Percentiles rank a stretch among this genome's conserved stretches.
These are phyloP conservation scores for Stegostoma tigrinum DNA, from an alignment of 2,113 vertebrate species.

Conservation along the genomic window DNA sequence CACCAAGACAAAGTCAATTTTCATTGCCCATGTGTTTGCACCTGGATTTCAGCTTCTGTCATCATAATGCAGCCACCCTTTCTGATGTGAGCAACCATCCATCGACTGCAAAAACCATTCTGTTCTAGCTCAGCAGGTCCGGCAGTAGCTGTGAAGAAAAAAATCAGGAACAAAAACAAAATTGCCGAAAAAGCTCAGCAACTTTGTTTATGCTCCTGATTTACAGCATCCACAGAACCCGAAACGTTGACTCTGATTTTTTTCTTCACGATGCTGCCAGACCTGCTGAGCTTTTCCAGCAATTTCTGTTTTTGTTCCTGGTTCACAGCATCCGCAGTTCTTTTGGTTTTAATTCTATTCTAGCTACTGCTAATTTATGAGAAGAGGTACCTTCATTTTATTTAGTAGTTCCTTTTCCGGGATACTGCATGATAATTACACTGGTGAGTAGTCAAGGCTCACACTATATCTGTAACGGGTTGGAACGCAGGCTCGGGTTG, in stretches of 20 bases:
- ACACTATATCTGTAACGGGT: background rate
- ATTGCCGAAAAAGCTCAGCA: no score
- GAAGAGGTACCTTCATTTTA: background rate
- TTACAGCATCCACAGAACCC: no score
- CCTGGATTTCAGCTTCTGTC: background rate
- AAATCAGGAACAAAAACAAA: no score
- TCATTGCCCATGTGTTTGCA: background rate
- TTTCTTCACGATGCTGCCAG: no score
- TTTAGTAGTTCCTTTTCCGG: background rate
- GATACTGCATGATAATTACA: background rate
- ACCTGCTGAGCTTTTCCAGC: no score
- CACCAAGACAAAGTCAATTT: background rate
- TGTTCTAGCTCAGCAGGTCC: background rate
- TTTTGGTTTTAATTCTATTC: background rate
- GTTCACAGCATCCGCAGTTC: no score
- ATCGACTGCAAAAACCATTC: background rate
- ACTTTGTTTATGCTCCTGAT: no score
- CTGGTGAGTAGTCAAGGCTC: background rate
- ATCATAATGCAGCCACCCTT: background rate
- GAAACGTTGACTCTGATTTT: no score
- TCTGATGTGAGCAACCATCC: background rate
- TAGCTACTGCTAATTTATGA: background rate
- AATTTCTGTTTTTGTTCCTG: no score
- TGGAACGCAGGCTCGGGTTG: background rate
- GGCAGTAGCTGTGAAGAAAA: no score